Conservation (phyloP, 2,888 invertebrate species). For the Spisula solida region DNA sequence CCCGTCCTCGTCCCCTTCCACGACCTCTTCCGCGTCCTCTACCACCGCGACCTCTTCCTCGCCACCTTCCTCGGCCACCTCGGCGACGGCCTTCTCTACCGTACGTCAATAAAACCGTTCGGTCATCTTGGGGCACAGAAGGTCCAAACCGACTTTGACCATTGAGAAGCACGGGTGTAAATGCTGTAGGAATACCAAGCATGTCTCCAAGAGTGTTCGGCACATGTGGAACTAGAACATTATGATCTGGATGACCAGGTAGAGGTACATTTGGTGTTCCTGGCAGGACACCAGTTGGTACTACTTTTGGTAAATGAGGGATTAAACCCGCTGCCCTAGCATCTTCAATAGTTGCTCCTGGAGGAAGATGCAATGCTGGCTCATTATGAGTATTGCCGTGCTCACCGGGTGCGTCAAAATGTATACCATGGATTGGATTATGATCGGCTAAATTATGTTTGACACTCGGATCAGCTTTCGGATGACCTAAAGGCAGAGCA, state of each 20-base stretch:
- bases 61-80: background rate
- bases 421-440: background rate
- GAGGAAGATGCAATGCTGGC: slow-evolving; percentile 4
- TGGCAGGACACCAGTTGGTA: slow-evolving; percentile 33
- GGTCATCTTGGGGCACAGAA: background rate
- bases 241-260: background rate
- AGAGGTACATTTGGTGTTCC: slow-evolving; percentile 37
- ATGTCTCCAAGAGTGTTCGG: background rate
- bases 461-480: background rate
- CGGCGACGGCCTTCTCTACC: background rate
- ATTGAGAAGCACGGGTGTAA: background rate
- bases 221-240: background rate
- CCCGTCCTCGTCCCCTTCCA: background rate
- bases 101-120: background rate
- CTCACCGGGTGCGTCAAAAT: slow-evolving; percentile 33
- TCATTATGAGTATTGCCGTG: slow-evolving; percentile 34
- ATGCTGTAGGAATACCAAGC: slow-evolving; percentile 10
- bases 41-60: background rate
- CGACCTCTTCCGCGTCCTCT: background rate
- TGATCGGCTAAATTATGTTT: background rate
- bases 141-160: background rate
- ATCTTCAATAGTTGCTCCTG: slow-evolving; percentile 22
- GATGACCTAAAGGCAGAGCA: slow-evolving; percentile 10
- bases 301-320: background rate
- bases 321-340: background rate